Percentiles rank a stretch among this genome's conserved stretches.
phyloP scores from a whole-genome alignment of 2,797 vertebrate species.

The Tapera naevia region DNA sequence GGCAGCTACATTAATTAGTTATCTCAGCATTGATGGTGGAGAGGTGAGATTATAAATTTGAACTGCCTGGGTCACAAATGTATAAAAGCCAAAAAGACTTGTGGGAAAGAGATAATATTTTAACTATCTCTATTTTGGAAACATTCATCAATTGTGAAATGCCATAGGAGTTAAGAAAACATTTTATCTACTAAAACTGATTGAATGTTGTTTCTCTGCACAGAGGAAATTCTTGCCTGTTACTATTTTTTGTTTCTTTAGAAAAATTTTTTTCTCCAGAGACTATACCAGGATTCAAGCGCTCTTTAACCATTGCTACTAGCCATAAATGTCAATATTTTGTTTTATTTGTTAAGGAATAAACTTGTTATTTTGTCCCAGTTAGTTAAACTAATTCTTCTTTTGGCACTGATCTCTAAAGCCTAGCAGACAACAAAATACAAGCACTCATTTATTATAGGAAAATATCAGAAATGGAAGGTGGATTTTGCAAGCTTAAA shows the following conservation, averaged over 20 bases:
- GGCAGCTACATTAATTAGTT: constrained; percentile 27
- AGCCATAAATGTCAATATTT: constrained; percentile 19
- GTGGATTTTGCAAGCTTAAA: background rate
- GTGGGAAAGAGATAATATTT: constrained; percentile 69
- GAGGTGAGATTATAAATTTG: constrained; percentile 30
- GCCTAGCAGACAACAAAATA: constrained; percentile 8
- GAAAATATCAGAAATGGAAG: background rate
- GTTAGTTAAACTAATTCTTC: constrained; percentile 24
- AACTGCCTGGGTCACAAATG: background rate
- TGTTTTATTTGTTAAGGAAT: constrained; percentile 39
- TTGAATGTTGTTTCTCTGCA: constrained; percentile 45
- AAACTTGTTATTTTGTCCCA: constrained; percentile 33
- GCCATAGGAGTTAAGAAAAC: constrained; percentile 63
- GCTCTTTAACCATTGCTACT: constrained; percentile 48
- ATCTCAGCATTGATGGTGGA: background rate
- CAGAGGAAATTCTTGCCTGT: constrained; percentile 57
- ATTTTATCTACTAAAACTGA: constrained; percentile 65
- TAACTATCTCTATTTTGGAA: constrained; percentile 64
- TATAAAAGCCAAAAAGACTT: constrained; percentile 12
- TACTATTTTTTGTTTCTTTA: constrained; percentile 64
- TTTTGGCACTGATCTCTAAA: background rate
- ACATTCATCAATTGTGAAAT: constrained; percentile 56
- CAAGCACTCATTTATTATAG: background rate
- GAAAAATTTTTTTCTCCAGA: constrained; percentile 49
- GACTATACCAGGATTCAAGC: constrained; percentile 22